phyloP scores from a whole-genome alignment of 2,888 invertebrate genomes.

The Physocephala rufipes region DNA sequence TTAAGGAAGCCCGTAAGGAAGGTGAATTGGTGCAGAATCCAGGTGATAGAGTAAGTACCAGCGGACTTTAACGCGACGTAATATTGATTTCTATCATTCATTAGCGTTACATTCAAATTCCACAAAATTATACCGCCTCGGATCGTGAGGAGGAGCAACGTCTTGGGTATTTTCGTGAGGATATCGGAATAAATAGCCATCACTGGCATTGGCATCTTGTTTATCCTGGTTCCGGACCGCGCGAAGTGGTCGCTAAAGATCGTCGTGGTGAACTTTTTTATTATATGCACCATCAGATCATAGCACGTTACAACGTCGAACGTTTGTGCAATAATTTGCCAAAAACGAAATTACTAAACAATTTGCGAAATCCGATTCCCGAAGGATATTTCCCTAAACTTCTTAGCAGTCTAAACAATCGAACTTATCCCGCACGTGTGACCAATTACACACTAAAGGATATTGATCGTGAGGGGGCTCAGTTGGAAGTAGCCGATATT shows the following conservation, averaged over 20 bases:
- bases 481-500: conserved; percentile 70
- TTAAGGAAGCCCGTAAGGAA: conserved; percentile 76
- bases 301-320: conserved; percentile 77
- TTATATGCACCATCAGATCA: conserved; percentile 75
- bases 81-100: not conserved
- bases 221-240: conserved; percentile 76
- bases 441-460: conserved; percentile 71
- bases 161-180: conserved; percentile 85
- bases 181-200: conserved; percentile 85
- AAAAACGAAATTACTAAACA: conserved; percentile 72
- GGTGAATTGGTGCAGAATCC: conserved; percentile 70
- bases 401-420: conserved; percentile 73
- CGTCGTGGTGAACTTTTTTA: conserved; percentile 78
- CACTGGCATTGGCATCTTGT: conserved; percentile 95
- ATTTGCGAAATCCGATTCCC: conserved; percentile 75
- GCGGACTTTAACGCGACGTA: not conserved
- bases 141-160: conserved; percentile 81
- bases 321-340: conserved; percentile 77
- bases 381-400: conserved; percentile 87
- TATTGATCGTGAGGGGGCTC: conserved; percentile 74
- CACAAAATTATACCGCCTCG: conserved; percentile 79
- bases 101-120: conserved; percentile 71
- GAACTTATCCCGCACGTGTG: conserved; percentile 78
- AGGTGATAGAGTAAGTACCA: conserved; percentile 64
- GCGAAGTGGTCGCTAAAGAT: conserved; percentile 75